Conservation (phyloP, 1,140 invertebrate genomes). For the Lasioglossum baleicum region DNA sequence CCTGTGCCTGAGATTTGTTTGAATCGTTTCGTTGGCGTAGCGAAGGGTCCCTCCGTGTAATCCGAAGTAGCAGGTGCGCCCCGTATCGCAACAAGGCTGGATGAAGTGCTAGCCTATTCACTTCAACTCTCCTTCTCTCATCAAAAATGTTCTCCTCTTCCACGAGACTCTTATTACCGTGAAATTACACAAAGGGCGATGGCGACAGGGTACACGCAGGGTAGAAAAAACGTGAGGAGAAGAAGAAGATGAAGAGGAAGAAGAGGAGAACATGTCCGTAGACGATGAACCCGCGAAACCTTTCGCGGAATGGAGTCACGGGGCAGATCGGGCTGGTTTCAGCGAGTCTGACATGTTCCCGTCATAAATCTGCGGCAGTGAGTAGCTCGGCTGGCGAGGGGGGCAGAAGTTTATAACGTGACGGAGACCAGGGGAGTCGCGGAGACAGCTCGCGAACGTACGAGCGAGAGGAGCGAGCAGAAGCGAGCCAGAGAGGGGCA, state of each 20-base stretch:
- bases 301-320: constrained; percentile 60
- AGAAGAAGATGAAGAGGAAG: not conserved
- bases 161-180: not conserved
- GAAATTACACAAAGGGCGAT: not conserved
- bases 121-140: not conserved
- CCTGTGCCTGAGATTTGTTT: too few species aligned
- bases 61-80: too few species aligned
- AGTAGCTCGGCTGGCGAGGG: constrained; percentile 42
- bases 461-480: constrained; percentile 26
- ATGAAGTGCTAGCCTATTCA: too few species aligned
- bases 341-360: constrained; percentile 66
- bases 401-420: constrained; percentile 71
- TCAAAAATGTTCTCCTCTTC: too few species aligned
- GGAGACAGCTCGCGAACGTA: constrained; percentile 21
- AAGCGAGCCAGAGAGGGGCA: not conserved
- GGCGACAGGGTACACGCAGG: too few species aligned
- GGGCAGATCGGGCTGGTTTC: constrained; percentile 66
- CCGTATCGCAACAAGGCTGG: too few species aligned
- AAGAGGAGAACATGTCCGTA: not conserved
- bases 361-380: constrained; percentile 73
- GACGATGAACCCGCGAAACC: constrained; percentile 24
- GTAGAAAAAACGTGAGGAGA: too few species aligned
- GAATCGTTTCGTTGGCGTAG: too few species aligned
- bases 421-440: constrained; percentile 51
- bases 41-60: too few species aligned